phyloP scores from a whole-genome alignment of 2,113 vertebrate genomes.

The Ceyx melanurus region DNA sequence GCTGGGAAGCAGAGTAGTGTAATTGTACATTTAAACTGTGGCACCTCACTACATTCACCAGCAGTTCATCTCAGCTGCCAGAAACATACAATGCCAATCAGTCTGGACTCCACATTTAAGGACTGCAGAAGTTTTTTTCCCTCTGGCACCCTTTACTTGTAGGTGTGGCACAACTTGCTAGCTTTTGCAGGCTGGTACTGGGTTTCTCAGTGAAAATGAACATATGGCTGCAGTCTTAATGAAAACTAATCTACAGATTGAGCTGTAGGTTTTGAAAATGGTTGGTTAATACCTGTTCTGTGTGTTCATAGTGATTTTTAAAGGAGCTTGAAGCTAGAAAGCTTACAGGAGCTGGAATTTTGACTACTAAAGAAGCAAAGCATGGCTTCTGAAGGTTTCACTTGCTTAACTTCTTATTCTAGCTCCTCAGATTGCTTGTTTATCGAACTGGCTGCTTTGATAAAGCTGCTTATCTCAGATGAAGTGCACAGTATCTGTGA shows the following conservation, averaged over 20 bases:
- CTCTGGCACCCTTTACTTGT: neutral
- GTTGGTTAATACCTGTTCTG: neutral
- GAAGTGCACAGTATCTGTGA: neutral
- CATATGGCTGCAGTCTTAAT: neutral
- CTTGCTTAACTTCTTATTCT: constrained; percentile 3
- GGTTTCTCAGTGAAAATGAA: neutral
- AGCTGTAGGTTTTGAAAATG: neutral
- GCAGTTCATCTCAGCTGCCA: neutral
- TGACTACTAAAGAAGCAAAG: neutral
- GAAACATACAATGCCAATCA: neutral
- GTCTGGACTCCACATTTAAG: neutral
- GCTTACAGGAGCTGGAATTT: neutral
- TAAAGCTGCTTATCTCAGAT: constrained; percentile 28
- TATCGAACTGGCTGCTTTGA: constrained; percentile 21
- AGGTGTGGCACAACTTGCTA: neutral
- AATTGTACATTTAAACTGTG: neutral
- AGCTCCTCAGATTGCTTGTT: constrained; percentile 14
- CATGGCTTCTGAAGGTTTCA: neutral
- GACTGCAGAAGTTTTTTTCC: neutral
- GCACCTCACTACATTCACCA: neutral
- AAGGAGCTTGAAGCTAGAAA: neutral
- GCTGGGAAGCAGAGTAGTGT: neutral
- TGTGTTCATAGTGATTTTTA: neutral
- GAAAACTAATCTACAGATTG: neutral
- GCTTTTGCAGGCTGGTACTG: neutral